phyloP scores from a whole-genome alignment of 2,888 invertebrate genomes.

The Rhopalosiphum nymphaeae region DNA sequence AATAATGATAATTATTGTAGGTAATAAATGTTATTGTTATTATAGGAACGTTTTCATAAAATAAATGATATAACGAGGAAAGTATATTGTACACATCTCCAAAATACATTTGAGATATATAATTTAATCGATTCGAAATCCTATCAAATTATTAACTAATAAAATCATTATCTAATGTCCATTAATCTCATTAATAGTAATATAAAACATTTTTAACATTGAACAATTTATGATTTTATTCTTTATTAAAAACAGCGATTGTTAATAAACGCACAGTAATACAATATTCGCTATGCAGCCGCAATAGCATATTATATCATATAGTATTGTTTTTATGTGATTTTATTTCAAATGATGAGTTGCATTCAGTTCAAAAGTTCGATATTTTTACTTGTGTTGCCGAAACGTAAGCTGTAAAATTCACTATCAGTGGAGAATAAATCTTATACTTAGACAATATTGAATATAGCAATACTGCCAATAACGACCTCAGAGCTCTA shows the following conservation, averaged over 20 bases:
- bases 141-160: background rate
- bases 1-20: constrained; percentile 33
- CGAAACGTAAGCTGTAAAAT: background rate
- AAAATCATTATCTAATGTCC: too few species aligned
- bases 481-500: background rate
- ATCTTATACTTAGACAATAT: background rate
- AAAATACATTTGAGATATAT: background rate
- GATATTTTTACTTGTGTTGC: background rate
- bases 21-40: constrained; percentile 44
- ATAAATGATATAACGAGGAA: background rate
- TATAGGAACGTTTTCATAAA: background rate
- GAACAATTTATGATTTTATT: background rate
- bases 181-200: background rate
- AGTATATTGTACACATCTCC: background rate
- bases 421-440: background rate
- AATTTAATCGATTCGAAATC: background rate
- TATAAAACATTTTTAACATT: background rate
- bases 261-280: background rate
- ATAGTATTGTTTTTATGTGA: too few species aligned
- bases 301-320: too few species aligned
- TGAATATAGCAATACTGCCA: background rate
- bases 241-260: background rate
- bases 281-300: background rate
- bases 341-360: too few species aligned
- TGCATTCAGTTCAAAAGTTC: background rate